Evolutionary conservation across 2,888 invertebrate genomes (phyloP), one percentile per base, ranked within the genome.

Genomic region (Drosophila koepferae): DNA sequence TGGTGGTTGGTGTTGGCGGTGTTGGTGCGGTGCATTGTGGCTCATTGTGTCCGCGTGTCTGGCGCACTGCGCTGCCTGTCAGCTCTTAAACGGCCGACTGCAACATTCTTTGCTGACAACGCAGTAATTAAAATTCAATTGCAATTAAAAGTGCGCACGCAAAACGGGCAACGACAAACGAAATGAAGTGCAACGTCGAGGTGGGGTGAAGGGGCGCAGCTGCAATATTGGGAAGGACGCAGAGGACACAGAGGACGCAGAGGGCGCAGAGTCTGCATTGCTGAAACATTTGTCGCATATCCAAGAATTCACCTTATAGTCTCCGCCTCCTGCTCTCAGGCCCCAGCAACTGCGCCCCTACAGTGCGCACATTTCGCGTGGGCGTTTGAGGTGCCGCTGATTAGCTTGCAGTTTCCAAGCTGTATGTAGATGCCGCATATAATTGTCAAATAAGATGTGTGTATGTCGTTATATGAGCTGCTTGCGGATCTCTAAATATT

Each of bases 41-140:
- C 69, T 65, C 70, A 83, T 77, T 89, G 82, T 89, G 78, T 74
- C 82, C 63, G 56, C 63, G 54, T 59, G 67, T 51, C 51, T 63
- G 53, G 60, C 58, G 53, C 56, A 51, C 65, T 63, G 48, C 67
- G 49, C 43, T 69, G 65, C 54, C 81, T 83, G 88, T 49, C 89
- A 81, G 74, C 79, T 78, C 82, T 83, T 89, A 88, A 91, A 81
- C 81, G 91, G 82, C 80, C 80, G 85, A 81, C 86, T 90, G 88
- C 91, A 83, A 85, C 91, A 92, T 91, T 91, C 91, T 85, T 82
- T 90, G 90, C 86, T 91, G 91, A 92, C 91, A 92, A 90, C 91
- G 92, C 83, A 85, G 91, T 92, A 92, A 91, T 92, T 91, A 92
- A 92, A 92, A 91, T 92, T 91, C 91, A 91, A 91, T 92, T 91